Conservation (phyloP, 2,797 vertebrate species). For the Aulostomus chinensis region DNA sequence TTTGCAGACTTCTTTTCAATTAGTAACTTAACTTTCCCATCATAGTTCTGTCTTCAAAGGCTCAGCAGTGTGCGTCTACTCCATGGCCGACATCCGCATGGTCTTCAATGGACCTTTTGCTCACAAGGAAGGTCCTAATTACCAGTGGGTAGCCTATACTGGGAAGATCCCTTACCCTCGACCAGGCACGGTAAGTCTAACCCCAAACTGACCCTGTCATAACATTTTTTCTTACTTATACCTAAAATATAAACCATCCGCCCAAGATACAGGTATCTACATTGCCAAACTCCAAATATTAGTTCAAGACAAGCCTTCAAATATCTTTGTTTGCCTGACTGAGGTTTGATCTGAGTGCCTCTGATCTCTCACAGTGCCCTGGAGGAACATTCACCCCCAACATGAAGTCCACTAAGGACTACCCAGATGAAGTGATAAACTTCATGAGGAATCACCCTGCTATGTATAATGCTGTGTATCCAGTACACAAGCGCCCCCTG, state of each 20-base stretch:
- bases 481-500: constrained; percentile 94
- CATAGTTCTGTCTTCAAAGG: constrained; percentile 95
- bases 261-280: constrained; percentile 22
- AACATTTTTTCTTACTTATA: constrained; percentile 24
- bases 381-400: constrained; percentile 97
- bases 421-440: constrained; percentile 98
- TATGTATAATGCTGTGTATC: constrained; percentile 96
- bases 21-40: not conserved
- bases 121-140: constrained; percentile 98
- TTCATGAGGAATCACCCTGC: constrained; percentile 97
- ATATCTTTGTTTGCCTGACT: constrained; percentile 10
- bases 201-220: constrained; percentile 21
- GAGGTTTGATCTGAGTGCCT: not conserved
- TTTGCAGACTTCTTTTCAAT: not conserved
- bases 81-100: constrained; percentile 98
- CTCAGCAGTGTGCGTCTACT: constrained; percentile 97
- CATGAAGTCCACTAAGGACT: constrained; percentile 99
- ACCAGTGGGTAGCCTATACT: constrained; percentile 97
- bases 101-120: constrained; percentile 99
- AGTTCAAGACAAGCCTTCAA: not conserved
- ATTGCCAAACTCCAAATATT: constrained; percentile 8
- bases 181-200: constrained; percentile 90
- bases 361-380: constrained; percentile 84
- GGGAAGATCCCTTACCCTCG: constrained; percentile 98
- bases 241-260: constrained; percentile 38